Evolutionary conservation across 2,888 invertebrate species (phyloP), one percentile per base, ranked within the genome.

Genomic region (Embidobia sp.): DNA sequence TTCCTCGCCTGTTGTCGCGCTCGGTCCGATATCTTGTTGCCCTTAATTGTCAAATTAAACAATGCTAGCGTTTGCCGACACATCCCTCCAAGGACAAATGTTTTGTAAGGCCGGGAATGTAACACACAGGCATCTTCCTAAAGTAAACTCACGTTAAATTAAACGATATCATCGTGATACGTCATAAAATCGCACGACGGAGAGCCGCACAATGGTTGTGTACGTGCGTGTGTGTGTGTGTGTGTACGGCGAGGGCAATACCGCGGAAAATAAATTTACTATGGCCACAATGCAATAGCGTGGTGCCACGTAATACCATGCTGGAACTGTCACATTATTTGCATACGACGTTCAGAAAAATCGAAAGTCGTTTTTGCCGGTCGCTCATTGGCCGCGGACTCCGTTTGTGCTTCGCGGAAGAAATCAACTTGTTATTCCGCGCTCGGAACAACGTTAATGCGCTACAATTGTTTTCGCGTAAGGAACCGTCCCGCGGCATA

Each of bases 91-190:
- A 70, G 64, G 76, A 33, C 63, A 31, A 63, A 66, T 35, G 53
- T 27, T 59, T 75, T 53, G 16, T 16, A 40, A 66, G 66, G 51
- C 48, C 35, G 26, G 19, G 15, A 27, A 26, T 13, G 42, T 27
- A 53, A 57, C 51, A 33, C 59, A 44, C 8, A 29, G 40, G 19
- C 59, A 37, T 72, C 72, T 55, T 59, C 49, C 64, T 53, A 55
- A 69, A 57, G 70, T 66, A 74, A 78, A 74, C 59, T 70, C 48
- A 74, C 66, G 70, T 78, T 74, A 74, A 75, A 75, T 75, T 70
- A 66, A 75, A 78, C 66, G 74, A 78, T 74, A 78, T 66, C 78
- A 70, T 78, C 74, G 51, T 78, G 78, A 78, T 74, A 70, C 78
- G 70, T 78, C 78, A 74, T 74, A 74, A 78, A 78, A 78, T 78